A percentile compares a stretch with the other conserved stretches of the same genome.
Evolutionary conservation across 2,113 vertebrate species (phyloP).

Genomic region (Anthoscopus minutus): DNA sequence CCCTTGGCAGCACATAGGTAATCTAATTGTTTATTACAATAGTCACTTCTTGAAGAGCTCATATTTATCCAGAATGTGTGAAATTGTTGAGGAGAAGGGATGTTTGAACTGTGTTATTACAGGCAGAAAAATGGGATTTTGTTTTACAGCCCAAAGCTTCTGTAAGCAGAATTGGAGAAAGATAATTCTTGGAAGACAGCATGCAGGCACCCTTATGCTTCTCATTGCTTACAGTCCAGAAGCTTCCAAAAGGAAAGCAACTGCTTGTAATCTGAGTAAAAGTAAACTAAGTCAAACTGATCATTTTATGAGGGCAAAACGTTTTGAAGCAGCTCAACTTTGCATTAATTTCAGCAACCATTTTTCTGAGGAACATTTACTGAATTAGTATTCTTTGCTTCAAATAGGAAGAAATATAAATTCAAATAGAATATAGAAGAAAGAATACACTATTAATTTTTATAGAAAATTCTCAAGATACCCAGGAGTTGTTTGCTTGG

Average conservation of each 20-base stretch:
- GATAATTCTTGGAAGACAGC: background rate
- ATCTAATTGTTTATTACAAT: background rate
- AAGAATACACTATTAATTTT: background rate
- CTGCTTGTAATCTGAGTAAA: background rate
- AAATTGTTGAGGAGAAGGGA: background rate
- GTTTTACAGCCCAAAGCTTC: background rate
- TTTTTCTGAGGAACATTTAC: background rate
- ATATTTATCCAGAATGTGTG: fast-evolving
- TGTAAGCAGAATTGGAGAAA: background rate
- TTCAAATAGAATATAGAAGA: background rate
- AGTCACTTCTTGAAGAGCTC: background rate
- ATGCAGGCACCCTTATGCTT: background rate
- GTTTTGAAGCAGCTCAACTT: background rate
- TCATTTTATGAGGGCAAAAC: background rate
- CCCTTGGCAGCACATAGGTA: background rate
- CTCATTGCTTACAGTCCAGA: background rate
- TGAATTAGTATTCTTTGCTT: background rate
- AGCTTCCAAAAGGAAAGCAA: background rate
- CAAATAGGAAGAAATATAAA: too few relatives aligned
- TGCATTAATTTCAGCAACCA: background rate
- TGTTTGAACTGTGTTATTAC: background rate
- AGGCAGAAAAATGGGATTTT: background rate
- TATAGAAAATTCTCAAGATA: background rate
- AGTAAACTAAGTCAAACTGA: background rate
- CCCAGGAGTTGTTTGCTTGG: background rate